phyloP scores from a whole-genome alignment of 2,888 invertebrate species.

The Chironomus tentans region DNA sequence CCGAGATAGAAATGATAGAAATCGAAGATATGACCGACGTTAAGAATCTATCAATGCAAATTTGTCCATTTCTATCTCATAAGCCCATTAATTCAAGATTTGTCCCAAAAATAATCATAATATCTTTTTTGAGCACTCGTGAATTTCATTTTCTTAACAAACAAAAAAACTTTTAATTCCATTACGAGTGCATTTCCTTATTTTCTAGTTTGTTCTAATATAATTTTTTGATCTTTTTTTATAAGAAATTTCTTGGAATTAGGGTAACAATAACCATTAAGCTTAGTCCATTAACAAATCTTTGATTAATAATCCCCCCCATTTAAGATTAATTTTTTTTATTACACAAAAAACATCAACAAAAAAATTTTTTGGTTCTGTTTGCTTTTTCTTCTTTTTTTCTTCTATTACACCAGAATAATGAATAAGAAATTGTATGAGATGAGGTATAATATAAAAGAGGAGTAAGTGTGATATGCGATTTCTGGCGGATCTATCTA shows the following conservation, averaged over 20 bases:
- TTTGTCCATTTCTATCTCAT: not conserved
- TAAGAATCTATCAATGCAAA: not conserved
- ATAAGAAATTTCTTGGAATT: not conserved
- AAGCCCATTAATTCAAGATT: not conserved
- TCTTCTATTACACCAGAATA: not conserved
- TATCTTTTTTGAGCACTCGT: not conserved
- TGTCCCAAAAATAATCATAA: not conserved
- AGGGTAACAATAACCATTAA: not conserved
- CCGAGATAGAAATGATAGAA: constrained; percentile 2
- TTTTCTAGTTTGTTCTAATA: not conserved
- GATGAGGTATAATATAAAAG: not conserved
- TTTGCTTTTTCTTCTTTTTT: not conserved
- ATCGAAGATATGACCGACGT: constrained; percentile 19
- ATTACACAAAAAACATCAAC: not conserved
- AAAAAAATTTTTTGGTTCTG: not conserved
- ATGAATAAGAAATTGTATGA: not conserved
- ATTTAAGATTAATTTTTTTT: not conserved
- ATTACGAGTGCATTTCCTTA: not conserved
- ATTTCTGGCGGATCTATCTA: no score
- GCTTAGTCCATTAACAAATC: not conserved
- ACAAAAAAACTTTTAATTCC: not conserved
- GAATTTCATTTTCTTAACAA: not conserved
- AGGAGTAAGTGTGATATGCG: no score
- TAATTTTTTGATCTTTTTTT: not conserved
- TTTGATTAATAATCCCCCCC: not conserved